phyloP scores from a whole-genome alignment of 2,797 vertebrate genomes.

The Mus minutoides region DNA sequence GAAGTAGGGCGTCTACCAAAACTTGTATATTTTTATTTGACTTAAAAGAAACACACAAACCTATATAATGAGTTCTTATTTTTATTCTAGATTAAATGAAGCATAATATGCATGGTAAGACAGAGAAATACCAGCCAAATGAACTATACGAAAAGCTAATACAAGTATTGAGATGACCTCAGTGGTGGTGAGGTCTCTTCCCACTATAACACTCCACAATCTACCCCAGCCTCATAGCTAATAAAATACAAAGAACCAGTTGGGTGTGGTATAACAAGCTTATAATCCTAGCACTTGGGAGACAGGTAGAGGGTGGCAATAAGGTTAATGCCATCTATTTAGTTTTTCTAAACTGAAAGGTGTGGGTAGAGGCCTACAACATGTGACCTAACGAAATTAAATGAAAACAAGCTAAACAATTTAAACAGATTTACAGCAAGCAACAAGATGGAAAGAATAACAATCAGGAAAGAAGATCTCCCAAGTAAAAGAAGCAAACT shows the following conservation, averaged over 20 bases:
- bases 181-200: slow-evolving; percentile 42
- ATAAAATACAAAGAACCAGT: slow-evolving; percentile 52
- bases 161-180: slow-evolving; percentile 23
- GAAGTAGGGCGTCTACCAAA: slow-evolving; percentile 14
- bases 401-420: neutral
- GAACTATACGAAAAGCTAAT: slow-evolving; percentile 35
- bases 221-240: slow-evolving; percentile 50
- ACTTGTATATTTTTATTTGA: slow-evolving; percentile 25
- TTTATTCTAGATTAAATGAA: slow-evolving; percentile 50
- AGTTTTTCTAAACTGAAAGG: neutral
- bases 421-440: neutral
- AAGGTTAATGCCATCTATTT: neutral
- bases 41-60: slow-evolving; percentile 18
- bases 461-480: neutral
- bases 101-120: slow-evolving; percentile 22
- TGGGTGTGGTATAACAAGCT: neutral
- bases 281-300: neutral
- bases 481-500: neutral
- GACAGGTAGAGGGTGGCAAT: neutral
- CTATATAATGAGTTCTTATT: slow-evolving; percentile 8
- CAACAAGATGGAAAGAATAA: neutral
- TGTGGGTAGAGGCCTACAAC: neutral
- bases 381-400: neutral
- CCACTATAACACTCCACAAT: slow-evolving; percentile 40
- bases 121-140: slow-evolving; percentile 22